Evolutionary conservation across 2,113 vertebrate genomes (phyloP), one percentile per base, ranked within the genome.

Genomic region (Telmatochromis sp.): DNA sequence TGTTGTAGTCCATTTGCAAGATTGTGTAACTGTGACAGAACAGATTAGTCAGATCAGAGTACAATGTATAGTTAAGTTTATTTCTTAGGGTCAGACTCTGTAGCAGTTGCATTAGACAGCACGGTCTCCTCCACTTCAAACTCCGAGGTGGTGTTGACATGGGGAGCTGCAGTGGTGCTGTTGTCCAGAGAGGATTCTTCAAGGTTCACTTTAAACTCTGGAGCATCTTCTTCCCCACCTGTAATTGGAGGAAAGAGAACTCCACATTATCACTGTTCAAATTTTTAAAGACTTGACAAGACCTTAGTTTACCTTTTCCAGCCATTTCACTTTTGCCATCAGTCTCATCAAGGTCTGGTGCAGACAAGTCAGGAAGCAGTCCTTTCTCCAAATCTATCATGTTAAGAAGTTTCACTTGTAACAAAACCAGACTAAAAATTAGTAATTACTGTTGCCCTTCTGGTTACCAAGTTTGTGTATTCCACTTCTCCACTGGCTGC

Each of bases 401-500:
- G 15, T 58, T 58, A 31, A 31, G 8, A 1, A 60, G 8, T 17
- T 60, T 9, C 1, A 75, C 14, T 75, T 28, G 1, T 11, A 1
- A 28, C 13, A 17, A 28, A 19, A 10, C 6, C 9, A 40, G 14
- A 28, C 3, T 75, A 45, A 6, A 33, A 33, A 19, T 60, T 1
- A 9, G 8, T 31, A 17, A 31, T 28, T 26, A 28, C 21, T 10
- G 17, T 63, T 7, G 9, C 9, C 9, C 31, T 28, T 47, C 19
- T n/a, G 13, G n/a, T 19, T 35, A 83, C 86, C 81, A 65, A 54
- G 9, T 35, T 26, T 9, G 3, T 19, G 37, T 7, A 79, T 3
- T 3, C 93, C 90, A 80, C 92, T 89, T 49, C 91, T 88, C 95
- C 95, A 96, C 15, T 85, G 55, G 78, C 95, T 95, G 49, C 95